Evolutionary conservation across 2,113 vertebrate species (phyloP).

Genomic region (Bos indicus): DNA sequence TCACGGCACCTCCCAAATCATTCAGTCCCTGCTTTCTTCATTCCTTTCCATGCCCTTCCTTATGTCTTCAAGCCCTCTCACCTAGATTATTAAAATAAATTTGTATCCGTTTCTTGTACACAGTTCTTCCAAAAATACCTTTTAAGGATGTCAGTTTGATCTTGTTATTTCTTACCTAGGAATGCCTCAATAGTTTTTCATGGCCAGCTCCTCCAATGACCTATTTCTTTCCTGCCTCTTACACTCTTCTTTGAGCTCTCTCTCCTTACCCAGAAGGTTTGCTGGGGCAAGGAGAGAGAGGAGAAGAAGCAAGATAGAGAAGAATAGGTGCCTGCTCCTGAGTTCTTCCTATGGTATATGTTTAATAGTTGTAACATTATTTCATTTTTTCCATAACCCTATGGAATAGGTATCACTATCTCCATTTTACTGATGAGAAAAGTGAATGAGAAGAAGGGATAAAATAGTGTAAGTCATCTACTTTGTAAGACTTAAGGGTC

Average conservation of each 20-base stretch:
- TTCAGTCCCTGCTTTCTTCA: accelerated
- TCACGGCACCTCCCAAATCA: not conserved
- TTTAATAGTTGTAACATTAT: not conserved
- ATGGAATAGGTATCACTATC: not conserved
- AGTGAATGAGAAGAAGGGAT: not conserved
- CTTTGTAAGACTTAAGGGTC: not conserved
- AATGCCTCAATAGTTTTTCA: not conserved
- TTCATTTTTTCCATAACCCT: not conserved
- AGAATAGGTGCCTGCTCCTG: not conserved
- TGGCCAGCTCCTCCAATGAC: not conserved
- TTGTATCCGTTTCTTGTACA: not conserved
- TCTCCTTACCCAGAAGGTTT: not conserved
- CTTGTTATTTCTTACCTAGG: not conserved
- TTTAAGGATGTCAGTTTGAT: not conserved
- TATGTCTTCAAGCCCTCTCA: not conserved
- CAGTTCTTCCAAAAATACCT: not conserved
- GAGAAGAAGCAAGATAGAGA: not conserved
- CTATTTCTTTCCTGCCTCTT: not conserved
- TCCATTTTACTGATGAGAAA: not conserved
- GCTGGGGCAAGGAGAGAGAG: not conserved
- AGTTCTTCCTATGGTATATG: not conserved
- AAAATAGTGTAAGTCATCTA: not conserved
- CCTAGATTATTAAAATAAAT: not conserved
- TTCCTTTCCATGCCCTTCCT: not conserved
- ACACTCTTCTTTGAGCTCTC: not conserved